Percentiles rank a stretch among this genome's conserved stretches.
phyloP scores from a whole-genome alignment of 2,113 vertebrate genomes.

The Atractosteus spatula region DNA sequence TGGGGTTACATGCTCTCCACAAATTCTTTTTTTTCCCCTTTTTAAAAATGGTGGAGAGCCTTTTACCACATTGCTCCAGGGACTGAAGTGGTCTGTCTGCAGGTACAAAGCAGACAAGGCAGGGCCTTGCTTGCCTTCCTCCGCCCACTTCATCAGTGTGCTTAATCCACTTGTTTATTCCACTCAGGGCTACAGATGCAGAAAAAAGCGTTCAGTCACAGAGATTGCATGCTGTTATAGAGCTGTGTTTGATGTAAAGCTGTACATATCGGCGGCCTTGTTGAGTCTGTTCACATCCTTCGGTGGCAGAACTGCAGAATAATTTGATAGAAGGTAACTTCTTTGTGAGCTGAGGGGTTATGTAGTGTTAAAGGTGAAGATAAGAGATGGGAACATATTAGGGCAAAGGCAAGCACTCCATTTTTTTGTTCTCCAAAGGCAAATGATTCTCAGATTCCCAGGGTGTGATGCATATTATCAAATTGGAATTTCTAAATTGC shows the following conservation, averaged over 20 bases:
- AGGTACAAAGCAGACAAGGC: neutral
- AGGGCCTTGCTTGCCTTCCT: neutral
- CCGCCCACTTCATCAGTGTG: no score
- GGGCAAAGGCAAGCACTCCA: no score
- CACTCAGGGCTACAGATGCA: neutral
- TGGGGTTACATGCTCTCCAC: no score
- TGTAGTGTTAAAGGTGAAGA: neutral
- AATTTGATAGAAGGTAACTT: conserved; percentile 1
- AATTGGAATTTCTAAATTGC: no score
- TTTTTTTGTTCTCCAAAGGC: no score
- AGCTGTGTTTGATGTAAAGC: neutral
- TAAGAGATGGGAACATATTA: no score
- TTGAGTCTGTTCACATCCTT: neutral
- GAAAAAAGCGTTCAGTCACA: conserved; percentile 9
- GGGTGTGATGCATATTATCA: no score
- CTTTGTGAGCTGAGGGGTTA: neutral
- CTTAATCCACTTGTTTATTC: conserved; percentile 6
- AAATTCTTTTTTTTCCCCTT: no score
- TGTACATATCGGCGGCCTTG: neutral
- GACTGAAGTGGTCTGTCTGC: neutral
- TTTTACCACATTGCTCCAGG: no score
- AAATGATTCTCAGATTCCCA: no score
- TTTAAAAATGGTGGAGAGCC: no score
- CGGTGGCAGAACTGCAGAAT: neutral
- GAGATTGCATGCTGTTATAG: neutral